Conservation (phyloP, 2,888 invertebrate species). For the Pyrrhosoma nymphula region DNA sequence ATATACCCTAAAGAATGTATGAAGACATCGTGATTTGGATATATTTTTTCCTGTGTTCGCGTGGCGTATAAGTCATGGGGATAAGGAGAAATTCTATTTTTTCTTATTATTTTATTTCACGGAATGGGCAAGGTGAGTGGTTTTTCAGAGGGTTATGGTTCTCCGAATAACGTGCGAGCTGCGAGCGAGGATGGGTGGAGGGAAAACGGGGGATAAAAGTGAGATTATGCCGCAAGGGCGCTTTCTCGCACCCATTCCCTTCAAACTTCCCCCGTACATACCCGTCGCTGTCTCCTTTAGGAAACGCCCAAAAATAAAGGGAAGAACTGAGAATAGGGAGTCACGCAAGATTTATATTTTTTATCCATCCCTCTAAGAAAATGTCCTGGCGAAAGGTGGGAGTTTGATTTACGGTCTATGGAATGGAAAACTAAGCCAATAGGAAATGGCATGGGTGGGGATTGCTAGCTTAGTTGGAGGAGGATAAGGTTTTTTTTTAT, state of each 20-base stretch:
- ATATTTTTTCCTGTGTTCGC: background rate
- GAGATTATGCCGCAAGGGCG: background rate
- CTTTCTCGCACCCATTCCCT: background rate
- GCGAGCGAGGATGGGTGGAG: background rate
- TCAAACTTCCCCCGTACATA: background rate
- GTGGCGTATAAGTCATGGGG: background rate
- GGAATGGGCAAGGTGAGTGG: background rate
- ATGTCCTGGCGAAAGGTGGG: background rate
- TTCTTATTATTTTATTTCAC: background rate
- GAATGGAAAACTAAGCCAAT: slow-evolving; percentile 52
- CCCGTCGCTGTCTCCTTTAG: background rate
- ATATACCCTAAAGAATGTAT: background rate
- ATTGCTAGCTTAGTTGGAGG: background rate
- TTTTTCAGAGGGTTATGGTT: background rate
- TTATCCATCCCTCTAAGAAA: background rate
- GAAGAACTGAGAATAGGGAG: background rate
- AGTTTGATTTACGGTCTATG: slow-evolving; percentile 18
- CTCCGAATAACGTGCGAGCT: background rate
- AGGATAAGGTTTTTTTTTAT: background rate
- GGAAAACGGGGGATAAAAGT: background rate
- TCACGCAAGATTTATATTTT: background rate
- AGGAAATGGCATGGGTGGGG: background rate
- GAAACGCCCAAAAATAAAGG: background rate
- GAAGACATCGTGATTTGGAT: background rate
- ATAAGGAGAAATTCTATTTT: background rate